These are phyloP conservation scores for Xanthia togata DNA, from an alignment of 2,888 invertebrate species.

Conservation along the genomic window DNA sequence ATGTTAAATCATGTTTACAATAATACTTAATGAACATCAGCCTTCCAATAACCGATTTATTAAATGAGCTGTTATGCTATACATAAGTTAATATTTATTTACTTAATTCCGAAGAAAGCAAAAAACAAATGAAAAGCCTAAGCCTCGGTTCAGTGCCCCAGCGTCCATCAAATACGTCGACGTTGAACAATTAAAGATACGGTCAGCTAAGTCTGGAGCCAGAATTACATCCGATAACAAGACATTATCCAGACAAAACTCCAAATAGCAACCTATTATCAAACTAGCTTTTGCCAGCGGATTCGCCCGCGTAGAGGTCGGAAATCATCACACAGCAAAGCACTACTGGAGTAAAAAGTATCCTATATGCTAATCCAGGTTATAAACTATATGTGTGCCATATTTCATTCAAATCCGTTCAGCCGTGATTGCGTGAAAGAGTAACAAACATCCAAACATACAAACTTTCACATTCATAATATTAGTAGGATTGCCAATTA, in stretches of 20 bases:
- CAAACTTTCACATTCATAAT: background rate
- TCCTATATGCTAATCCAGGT: too few species aligned
- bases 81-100: background rate
- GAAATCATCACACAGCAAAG: background rate
- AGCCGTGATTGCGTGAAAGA: background rate
- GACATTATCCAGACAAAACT: conserved; percentile 31
- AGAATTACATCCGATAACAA: conserved; percentile 43
- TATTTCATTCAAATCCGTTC: background rate
- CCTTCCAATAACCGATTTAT: too few species aligned
- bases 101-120: background rate
- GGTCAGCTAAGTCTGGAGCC: conserved; percentile 26
- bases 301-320: background rate
- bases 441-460: background rate
- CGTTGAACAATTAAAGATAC: conserved; percentile 31
- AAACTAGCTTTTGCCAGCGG: background rate
- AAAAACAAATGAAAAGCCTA: background rate
- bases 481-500: background rate
- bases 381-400: background rate
- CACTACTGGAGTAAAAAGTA: background rate
- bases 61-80: background rate
- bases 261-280: conserved; percentile 13
- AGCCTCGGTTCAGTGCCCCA: conserved; percentile 26
- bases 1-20: background rate
- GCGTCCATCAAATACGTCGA: conserved; percentile 9
- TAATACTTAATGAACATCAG: background rate